Percentiles rank a stretch among this genome's conserved stretches.
Evolutionary conservation across 2,797 vertebrate genomes (phyloP).

Genomic region (Coendou prehensilis): DNA sequence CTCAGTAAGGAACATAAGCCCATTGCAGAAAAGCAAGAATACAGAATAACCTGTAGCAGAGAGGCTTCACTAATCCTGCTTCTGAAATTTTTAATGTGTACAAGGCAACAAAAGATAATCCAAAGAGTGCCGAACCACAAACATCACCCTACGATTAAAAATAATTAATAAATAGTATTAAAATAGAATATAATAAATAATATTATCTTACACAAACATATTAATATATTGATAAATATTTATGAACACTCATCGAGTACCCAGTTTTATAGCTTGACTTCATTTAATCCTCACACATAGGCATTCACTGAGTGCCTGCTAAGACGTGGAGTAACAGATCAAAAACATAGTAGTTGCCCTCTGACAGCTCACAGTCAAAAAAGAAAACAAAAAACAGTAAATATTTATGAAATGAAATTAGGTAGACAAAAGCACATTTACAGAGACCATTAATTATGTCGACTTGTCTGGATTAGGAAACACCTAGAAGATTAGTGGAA

Average conservation of each 20-base stretch:
- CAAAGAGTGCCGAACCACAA: not conserved
- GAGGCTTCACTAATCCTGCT: not conserved
- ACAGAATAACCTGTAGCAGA: not conserved
- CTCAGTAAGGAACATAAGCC: slow-evolving; percentile 7
- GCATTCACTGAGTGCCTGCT: not conserved
- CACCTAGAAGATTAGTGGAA: not conserved
- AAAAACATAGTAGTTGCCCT: not conserved
- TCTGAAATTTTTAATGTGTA: not conserved
- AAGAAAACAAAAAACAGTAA: not conserved
- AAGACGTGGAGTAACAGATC: not conserved
- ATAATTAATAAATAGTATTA: slow-evolving; percentile 39
- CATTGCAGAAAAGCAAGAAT: slow-evolving; percentile 5
- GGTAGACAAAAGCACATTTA: not conserved
- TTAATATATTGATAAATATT: not conserved
- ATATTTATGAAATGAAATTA: not conserved
- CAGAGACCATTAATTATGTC: not conserved
- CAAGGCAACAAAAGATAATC: not conserved
- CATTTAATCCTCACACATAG: not conserved
- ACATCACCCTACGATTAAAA: not conserved
- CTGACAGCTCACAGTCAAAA: not conserved
- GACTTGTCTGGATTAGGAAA: not conserved
- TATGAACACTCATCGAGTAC: not conserved
- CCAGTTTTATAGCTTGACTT: not conserved
- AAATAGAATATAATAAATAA: not conserved
- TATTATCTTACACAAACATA: slow-evolving; percentile 6